Conservation (phyloP, 2,797 vertebrate species). For the Pipistrellus nathusii region DNA sequence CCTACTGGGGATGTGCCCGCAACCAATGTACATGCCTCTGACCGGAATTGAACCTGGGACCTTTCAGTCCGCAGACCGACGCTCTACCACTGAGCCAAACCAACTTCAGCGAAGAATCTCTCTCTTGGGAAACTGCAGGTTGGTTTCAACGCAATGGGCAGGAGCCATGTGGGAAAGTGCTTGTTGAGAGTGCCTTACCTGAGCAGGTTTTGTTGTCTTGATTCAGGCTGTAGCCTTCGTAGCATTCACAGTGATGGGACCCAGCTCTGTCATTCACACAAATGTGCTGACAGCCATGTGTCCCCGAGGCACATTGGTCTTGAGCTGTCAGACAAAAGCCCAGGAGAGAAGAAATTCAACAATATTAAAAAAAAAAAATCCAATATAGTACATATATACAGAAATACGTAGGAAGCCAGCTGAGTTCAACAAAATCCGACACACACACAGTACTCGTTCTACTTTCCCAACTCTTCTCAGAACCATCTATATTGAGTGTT, state of each 20-base stretch:
- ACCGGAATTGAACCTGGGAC: too few relatives aligned
- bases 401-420: neutral
- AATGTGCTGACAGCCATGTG: slow-evolving; percentile 92
- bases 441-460: neutral
- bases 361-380: too few relatives aligned
- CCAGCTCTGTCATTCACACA: slow-evolving; percentile 87
- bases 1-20: too few relatives aligned
- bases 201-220: slow-evolving; percentile 92
- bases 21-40: too few relatives aligned
- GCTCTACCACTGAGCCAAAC: too few relatives aligned
- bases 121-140: neutral
- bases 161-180: neutral
- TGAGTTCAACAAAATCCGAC: slow-evolving; percentile 15
- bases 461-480: neutral
- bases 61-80: too few relatives aligned
- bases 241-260: slow-evolving; percentile 91
- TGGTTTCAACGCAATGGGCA: neutral
- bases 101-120: neutral
- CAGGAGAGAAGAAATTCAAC: slow-evolving; percentile 29
- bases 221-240: slow-evolving; percentile 90
- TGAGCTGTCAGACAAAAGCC: slow-evolving; percentile 65
- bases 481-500: neutral
- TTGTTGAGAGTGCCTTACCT: slow-evolving; percentile 85
- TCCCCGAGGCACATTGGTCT: slow-evolving; percentile 88
- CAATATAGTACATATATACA: neutral